Evolutionary conservation across 2,888 invertebrate genomes (phyloP), one percentile per base, ranked within the genome.

Genomic region (Zaprionus bogoriensis): DNA sequence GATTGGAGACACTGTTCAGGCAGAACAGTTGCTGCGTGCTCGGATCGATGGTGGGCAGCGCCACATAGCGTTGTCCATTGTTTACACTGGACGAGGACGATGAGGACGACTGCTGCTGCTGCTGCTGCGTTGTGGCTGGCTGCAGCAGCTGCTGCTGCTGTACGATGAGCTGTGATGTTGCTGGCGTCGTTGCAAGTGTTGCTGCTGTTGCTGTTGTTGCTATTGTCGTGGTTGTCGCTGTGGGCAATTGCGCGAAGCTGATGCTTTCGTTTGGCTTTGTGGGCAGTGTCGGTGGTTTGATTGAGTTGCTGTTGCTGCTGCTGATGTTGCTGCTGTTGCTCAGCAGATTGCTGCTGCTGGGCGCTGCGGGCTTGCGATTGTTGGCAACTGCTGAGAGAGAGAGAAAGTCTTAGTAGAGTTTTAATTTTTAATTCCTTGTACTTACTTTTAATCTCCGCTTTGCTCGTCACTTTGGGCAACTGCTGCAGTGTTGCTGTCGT

Each of bases 21-120:
- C 91, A 90, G 61, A 91, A 91, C 28, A 91, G 59, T 60, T 91
- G 91, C 51, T 91, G 91, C 22, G 89, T 89, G n/a, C 80, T 79
- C 2, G 85, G 87, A 78, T 90, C 90, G 5, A 91, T 89, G 68
- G 90, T 89, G 0, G 91, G 91, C 57, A 91, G 67, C 9, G 91
- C 87, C 10, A 91, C 89, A 64, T 90, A 89, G 17, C 91, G 87
- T 51, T 90, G 86, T 7, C 46, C 69, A 32, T 44, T 80, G 60
- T 53, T 76, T 6, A 46, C 44, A n/a, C n/a, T n/a, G n/a, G n/a
- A n/a, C 10, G 30, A 58, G 28, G 38, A 60, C 14, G 14, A 48
- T 19, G 4, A 46, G 3, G n/a, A 41, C 23, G 10, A 72, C 23
- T 23, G 67, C 7, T 28, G 50, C 4, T 28, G 53, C 5, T 65